Conservation (phyloP, 2,113 vertebrate species). For the Entosphenus tridentatus region DNA sequence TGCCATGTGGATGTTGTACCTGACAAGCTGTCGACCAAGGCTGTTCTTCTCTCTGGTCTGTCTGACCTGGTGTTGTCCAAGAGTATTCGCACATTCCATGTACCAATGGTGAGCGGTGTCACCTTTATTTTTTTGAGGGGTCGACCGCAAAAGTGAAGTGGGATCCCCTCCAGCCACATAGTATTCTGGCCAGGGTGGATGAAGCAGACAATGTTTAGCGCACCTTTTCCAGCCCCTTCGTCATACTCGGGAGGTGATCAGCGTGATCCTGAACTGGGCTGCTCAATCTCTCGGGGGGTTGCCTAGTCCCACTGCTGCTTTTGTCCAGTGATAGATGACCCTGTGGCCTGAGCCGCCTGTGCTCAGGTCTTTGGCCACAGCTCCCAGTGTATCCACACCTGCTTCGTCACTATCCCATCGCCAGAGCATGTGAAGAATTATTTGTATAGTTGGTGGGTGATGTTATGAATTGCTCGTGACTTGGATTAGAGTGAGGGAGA, state of each 20-base stretch:
- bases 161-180: not conserved
- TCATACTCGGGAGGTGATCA: not conserved
- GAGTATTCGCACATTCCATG: not conserved
- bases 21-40: not conserved
- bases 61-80: not conserved
- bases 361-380: not conserved
- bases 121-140: not conserved
- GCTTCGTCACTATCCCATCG: not conserved
- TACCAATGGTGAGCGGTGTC: constrained; percentile 2
- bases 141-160: not conserved
- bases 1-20: not conserved
- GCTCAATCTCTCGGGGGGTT: not conserved
- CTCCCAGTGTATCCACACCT: constrained; percentile 3
- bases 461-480: not conserved
- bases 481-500: constrained; percentile 1
- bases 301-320: not conserved
- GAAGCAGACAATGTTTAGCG: not conserved
- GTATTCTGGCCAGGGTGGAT: not conserved
- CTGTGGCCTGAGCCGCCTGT: not conserved
- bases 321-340: not conserved
- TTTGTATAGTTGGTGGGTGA: not conserved
- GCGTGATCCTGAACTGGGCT: not conserved
- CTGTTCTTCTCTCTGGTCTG: constrained; percentile 3
- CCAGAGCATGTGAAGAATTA: not conserved
- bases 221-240: not conserved